These are phyloP conservation scores for Herminia tarsipennalis DNA, from an alignment of 2,888 invertebrate species.

Conservation along the genomic window DNA sequence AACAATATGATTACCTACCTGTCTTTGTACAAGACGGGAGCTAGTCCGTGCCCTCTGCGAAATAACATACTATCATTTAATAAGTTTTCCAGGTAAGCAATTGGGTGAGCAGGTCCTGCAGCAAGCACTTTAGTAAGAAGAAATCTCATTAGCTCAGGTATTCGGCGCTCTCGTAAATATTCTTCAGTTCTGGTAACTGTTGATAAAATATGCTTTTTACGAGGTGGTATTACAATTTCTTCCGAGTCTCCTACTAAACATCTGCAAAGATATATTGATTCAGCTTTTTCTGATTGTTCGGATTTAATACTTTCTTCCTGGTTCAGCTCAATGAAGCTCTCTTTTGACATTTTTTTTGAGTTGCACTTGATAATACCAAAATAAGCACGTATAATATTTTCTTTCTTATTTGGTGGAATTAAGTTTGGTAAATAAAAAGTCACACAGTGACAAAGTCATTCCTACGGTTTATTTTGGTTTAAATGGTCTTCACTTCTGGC, in stretches of 20 bases:
- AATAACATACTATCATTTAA: constrained; percentile 74
- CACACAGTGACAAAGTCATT: too few species aligned
- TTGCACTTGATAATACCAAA: background rate
- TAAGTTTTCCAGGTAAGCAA: constrained; percentile 59
- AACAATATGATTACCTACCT: constrained; percentile 61
- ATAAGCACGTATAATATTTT: background rate
- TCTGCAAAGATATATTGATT: constrained; percentile 55
- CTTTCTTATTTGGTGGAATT: background rate
- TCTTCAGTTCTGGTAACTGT: constrained; percentile 64
- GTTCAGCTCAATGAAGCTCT: background rate
- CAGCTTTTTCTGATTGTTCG: constrained; percentile 11
- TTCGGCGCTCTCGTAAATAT: constrained; percentile 70
- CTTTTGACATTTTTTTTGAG: background rate
- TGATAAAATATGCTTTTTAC: constrained; percentile 59
- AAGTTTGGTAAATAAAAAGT: too few species aligned
- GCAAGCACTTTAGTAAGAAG: constrained; percentile 68
- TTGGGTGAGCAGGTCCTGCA: constrained; percentile 53
- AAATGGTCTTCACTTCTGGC: too few species aligned
- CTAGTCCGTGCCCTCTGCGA: constrained; percentile 67
- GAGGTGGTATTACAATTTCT: constrained; percentile 48
- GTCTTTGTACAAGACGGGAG: constrained; percentile 71
- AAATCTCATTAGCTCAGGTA: constrained; percentile 72
- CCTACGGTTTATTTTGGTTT: too few species aligned
- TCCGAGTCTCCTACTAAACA: constrained; percentile 54
- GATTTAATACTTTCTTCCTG: background rate